Base-by-base conservation (phyloP, 2,113 vertebrate genomes). In the Anguilla japonica region DNA sequence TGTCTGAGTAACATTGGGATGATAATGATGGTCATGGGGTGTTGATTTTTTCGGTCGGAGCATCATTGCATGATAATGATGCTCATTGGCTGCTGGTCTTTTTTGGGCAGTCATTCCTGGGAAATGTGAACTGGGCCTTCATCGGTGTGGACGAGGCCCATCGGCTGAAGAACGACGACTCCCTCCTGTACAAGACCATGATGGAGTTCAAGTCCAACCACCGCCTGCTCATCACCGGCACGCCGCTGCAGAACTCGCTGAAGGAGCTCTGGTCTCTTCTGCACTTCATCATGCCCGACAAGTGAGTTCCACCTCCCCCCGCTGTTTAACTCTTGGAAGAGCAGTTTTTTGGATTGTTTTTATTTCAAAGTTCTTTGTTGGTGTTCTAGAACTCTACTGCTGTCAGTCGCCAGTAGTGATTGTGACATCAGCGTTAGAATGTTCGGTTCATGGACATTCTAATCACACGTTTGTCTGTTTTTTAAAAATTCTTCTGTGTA, bases 271-370 rank as follows among this genome's bases (percentile, higher is more conserved):
- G 98, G 98, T 99, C 98, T 85, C 93, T 99, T 86, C 93, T 99
- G 83, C 98, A 98, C 92, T 99, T 99, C 96, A 99, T 99, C 89
- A 99, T 99, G 98, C 98, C 98, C 39, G 98, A 99, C 91, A 99
- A 99, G 98, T 99, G 98, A 91, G 97, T 87, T 60, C 67, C 80
- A 20, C 83, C 43, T 2, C 22, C 83, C 40, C n/a, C 63, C 2
- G 43, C 43, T 46, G 5, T 46, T 46, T 46, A 46, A 46, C 43
- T 46, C 43, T 34, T 34, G 34, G 34, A 67, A 67, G 43, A 46
- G 43, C 9, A 46, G 43, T 46, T 46, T 9, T 46, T 5, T 5
- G 43, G 2, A 46, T 1, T 46, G 43, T 46, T 46, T 5, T 46
- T 34, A 34, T 9, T 46, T 46, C 43, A 46, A 46, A 46, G 9